Conservation (phyloP, 2,797 vertebrate species). For the Champsocephalus gunnari region DNA sequence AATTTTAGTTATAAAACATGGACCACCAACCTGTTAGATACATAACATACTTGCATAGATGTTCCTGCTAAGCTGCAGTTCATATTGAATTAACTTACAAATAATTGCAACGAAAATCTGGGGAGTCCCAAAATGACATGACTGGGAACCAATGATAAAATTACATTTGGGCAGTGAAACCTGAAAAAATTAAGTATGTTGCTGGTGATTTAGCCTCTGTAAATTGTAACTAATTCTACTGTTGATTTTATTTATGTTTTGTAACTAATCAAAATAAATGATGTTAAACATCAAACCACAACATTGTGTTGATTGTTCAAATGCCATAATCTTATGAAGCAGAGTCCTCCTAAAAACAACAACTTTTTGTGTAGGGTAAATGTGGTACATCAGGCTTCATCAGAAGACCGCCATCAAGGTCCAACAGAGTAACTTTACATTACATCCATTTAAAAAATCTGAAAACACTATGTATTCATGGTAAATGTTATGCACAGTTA, state of each 20-base stretch:
- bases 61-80: slow-evolving; percentile 28
- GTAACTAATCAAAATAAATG: slow-evolving; percentile 89
- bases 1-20: slow-evolving; percentile 39
- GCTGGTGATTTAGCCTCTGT: slow-evolving; percentile 84
- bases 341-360: not conserved
- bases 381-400: not conserved
- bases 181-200: slow-evolving; percentile 74
- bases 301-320: slow-evolving; percentile 16
- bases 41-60: slow-evolving; percentile 17
- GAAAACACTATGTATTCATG: not conserved
- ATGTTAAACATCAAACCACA: slow-evolving; percentile 79
- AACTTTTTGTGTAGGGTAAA: not conserved
- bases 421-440: not conserved
- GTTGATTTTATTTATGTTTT: slow-evolving; percentile 90
- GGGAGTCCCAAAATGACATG: slow-evolving; percentile 72
- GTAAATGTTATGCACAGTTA: not conserved
- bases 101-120: slow-evolving; percentile 44
- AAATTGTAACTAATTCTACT: slow-evolving; percentile 86
- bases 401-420: not conserved
- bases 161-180: slow-evolving; percentile 67
- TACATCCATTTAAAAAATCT: not conserved
- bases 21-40: slow-evolving; percentile 11
- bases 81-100: slow-evolving; percentile 36
- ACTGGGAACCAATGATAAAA: slow-evolving; percentile 74
- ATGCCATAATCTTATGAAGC: not conserved